Evolutionary conservation across 2,888 invertebrate genomes (phyloP).

Genomic region (Pseudoips prasinana): DNA sequence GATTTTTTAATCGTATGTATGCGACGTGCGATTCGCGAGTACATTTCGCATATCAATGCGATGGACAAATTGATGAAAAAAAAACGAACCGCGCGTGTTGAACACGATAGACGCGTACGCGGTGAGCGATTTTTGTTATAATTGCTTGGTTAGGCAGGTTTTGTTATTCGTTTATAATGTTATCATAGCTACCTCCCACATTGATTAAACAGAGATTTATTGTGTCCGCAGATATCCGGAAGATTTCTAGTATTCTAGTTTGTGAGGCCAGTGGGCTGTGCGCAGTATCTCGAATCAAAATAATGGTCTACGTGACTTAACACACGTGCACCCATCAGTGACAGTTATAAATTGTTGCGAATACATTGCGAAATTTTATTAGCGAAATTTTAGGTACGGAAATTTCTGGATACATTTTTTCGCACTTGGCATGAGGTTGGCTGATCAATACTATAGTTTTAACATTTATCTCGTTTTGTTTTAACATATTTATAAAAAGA

Average conservation of each 20-base stretch:
- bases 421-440: too few species aligned
- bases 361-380: constrained; percentile 27
- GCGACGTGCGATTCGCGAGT: constrained; percentile 69
- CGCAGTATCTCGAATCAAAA: constrained; percentile 27
- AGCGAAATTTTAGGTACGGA: constrained; percentile 17
- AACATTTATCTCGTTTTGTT: too few species aligned
- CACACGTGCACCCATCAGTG: constrained; percentile 30
- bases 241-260: constrained; percentile 20
- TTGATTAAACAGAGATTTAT: constrained; percentile 8
- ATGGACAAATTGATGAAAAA: constrained; percentile 72
- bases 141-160: constrained; percentile 7
- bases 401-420: neutral
- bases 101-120: constrained; percentile 46
- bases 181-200: too few species aligned
- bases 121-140: constrained; percentile 50
- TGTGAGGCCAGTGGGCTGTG: constrained; percentile 11
- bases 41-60: constrained; percentile 79
- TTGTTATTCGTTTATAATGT: neutral
- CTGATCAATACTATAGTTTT: too few species aligned
- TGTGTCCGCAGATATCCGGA: constrained; percentile 15
- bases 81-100: constrained; percentile 55
- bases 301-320: constrained; percentile 32
- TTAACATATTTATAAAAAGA: too few species aligned
- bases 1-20: constrained; percentile 81
- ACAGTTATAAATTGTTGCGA: constrained; percentile 27